Conservation (phyloP, 2,113 vertebrate genomes). For the Sorex fumeus region DNA sequence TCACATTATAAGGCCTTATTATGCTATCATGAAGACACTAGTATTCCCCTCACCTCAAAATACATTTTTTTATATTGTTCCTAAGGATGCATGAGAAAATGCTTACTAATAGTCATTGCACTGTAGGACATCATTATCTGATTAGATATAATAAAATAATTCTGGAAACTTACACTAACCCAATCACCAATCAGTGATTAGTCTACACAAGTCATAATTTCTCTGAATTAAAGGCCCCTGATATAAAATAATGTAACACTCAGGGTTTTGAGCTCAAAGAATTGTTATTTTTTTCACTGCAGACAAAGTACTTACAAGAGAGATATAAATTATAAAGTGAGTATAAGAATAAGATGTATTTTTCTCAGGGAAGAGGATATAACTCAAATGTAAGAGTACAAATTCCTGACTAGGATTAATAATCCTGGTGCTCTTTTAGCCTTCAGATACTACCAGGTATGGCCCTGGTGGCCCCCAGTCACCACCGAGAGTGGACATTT, state of each 20-base stretch:
- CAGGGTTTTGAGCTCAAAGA: neutral
- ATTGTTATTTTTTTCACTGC: neutral
- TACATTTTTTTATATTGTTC: neutral
- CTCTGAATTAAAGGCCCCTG: neutral
- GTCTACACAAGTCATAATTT: neutral
- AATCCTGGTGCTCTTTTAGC: too few relatives aligned
- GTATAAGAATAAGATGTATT: neutral
- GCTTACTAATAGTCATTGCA: neutral
- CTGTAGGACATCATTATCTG: neutral
- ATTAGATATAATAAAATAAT: neutral
- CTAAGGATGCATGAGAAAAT: neutral
- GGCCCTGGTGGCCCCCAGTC: too few relatives aligned
- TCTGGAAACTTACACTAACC: accelerated
- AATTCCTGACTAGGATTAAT: too few relatives aligned
- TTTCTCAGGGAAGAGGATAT: neutral
- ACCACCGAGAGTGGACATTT: too few relatives aligned
- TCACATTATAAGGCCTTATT: neutral
- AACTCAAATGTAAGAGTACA: too few relatives aligned
- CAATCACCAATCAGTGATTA: neutral
- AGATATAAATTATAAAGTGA: neutral
- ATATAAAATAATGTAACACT: neutral
- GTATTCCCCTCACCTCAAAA: neutral
- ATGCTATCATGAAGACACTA: neutral
- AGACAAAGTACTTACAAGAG: neutral
- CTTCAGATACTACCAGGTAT: too few relatives aligned